Base-by-base conservation (phyloP, 1,140 invertebrate genomes). In the Anadara kagoshimensis region DNA sequence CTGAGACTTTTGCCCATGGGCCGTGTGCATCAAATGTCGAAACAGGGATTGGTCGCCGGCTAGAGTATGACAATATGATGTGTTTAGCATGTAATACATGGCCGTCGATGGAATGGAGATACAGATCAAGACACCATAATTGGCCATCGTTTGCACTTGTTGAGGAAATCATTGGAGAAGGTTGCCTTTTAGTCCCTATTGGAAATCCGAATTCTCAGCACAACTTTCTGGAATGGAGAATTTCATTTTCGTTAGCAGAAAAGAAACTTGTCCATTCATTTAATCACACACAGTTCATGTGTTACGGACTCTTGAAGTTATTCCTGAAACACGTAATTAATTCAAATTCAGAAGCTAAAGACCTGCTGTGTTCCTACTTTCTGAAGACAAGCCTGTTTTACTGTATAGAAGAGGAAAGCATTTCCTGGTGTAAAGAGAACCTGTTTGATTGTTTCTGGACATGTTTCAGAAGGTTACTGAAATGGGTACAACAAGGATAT, bases 301-400 rank as follows among this genome's bases (percentile, higher is more conserved):
- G 41, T 11, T 59, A 59, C 8, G 58, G 29, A 20, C 18, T 59
- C 5, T 20, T 59, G 20, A 59, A 59, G 11, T 10, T 59, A 10
- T 20, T 43, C 14, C 18, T 59, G 0, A 44, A 59, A 44, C 18
- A 59, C 41, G 12, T n/a, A 22, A 20, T 44, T 29, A 59, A 44
- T 20, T n/a, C 22, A 20, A 18, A 59, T 5, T 10, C n/a, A 10
- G 16, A 43, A 10, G 20, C 20, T 7, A n/a, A 36, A 18, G 20
- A 44, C n/a, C 5, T 59, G 20, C 58, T 59, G n/a, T 59, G 58
- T 59, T 59, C 58, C 5, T 59, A 59, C 41, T 59, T 44, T 43
- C 20, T 58, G 8, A 58, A 58, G 16, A 58, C 56, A 18, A 36
- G 14, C 14, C 1, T 58, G 16, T 29, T 58, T 58, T 58, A 29